phyloP scores from a whole-genome alignment of 2,113 vertebrate species.

The Labeo rohita region DNA sequence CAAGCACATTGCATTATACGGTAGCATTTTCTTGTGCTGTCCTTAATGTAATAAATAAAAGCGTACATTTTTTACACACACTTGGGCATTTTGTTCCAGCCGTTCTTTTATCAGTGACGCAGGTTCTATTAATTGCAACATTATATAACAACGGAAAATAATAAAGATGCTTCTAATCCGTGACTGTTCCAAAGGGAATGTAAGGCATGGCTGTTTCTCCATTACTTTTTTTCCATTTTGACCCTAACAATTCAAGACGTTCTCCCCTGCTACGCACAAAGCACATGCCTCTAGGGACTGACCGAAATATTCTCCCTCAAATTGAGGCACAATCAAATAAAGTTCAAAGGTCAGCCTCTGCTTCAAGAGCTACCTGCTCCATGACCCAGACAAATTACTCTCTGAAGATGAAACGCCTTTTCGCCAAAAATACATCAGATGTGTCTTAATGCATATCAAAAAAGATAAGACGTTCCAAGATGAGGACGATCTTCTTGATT shows the following conservation, averaged over 20 bases:
- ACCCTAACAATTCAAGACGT: constrained; percentile 19
- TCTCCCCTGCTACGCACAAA: constrained; percentile 3
- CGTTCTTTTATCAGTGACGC: neutral
- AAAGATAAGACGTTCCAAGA: neutral
- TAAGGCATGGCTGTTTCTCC: neutral
- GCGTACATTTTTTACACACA: constrained; percentile 50
- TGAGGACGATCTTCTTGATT: neutral
- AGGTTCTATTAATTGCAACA: neutral
- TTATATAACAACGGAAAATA: neutral
- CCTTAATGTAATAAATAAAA: constrained; percentile 52
- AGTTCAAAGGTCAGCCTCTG: constrained; percentile 12
- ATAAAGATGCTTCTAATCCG: neutral
- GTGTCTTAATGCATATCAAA: neutral
- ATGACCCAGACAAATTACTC: constrained; percentile 20
- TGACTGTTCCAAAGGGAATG: neutral
- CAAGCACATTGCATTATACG: constrained; percentile 28
- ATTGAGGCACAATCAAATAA: constrained; percentile 24
- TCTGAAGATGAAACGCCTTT: constrained; percentile 22
- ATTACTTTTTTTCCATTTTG: constrained; percentile 6
- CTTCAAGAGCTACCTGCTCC: constrained; percentile 7
- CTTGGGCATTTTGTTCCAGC: neutral
- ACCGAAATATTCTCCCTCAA: constrained; percentile 13
- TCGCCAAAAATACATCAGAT: constrained; percentile 4
- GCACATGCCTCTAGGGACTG: constrained; percentile 15
- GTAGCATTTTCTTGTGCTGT: constrained; percentile 54